Evolutionary conservation across 64 coral and sea anemone genomes (phyloP).

Genomic region (Pocillopora damicornis): DNA sequence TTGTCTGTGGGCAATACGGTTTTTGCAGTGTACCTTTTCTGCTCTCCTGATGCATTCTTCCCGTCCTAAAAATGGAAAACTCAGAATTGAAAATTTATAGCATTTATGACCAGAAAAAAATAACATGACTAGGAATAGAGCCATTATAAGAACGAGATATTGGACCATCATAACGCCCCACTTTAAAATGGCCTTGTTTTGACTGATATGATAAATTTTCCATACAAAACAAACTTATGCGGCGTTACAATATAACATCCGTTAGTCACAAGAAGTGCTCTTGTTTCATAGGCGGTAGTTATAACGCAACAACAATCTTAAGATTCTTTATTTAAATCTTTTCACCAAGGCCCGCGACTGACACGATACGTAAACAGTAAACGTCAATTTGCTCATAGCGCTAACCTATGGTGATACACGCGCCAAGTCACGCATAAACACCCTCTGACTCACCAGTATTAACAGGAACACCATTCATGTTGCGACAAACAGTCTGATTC

Average conservation of each 20-base stretch:
- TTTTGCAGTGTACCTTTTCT: conserved; percentile 55
- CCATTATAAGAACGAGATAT: background rate
- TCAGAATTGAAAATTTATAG: background rate
- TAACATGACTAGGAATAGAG: background rate
- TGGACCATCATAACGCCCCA: background rate
- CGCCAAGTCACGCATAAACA: background rate
- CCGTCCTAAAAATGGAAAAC: conserved; percentile 25
- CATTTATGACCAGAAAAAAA: background rate
- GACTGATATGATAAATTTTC: background rate
- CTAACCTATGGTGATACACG: background rate
- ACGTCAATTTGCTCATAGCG: background rate
- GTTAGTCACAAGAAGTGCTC: background rate
- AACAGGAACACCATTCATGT: conserved; percentile 8
- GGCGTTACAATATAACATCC: background rate
- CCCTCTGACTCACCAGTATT: conserved; percentile 42
- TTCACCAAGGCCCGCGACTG: background rate
- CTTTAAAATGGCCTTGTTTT: background rate
- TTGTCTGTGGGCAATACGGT: conserved; percentile 23
- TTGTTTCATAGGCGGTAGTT: background rate
- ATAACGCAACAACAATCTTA: background rate
- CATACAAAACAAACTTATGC: background rate
- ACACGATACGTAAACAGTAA: background rate
- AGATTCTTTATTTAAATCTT: conserved; percentile 7
- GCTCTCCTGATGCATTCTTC: conserved; percentile 58
- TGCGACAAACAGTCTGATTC: conserved; percentile 35